Evolutionary conservation across 2,888 invertebrate species (phyloP).

Genomic region (Philhelius pedissequus): DNA sequence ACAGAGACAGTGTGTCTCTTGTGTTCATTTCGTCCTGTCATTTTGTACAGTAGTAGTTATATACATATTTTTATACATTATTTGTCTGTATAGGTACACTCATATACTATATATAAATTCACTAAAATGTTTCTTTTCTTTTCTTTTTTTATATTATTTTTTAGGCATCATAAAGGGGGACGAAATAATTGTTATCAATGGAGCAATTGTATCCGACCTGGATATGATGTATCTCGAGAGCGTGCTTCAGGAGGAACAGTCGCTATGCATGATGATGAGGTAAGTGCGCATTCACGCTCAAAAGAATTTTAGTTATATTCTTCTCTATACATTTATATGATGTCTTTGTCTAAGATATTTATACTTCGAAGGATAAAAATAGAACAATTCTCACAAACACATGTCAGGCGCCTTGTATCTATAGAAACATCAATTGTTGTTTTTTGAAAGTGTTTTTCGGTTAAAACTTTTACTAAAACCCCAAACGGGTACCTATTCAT

Average conservation of each 20-base stretch:
- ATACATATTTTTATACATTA: too few relatives aligned
- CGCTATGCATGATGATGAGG: constrained; percentile 98
- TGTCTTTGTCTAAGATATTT: constrained; percentile 41
- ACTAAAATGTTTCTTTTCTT: constrained; percentile 45
- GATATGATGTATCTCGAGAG: constrained; percentile 99
- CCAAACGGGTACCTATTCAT: too few relatives aligned
- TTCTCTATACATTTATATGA: constrained; percentile 4
- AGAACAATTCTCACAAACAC: constrained; percentile 10
- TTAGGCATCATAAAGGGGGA: constrained; percentile 97
- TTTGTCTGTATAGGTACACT: too few relatives aligned
- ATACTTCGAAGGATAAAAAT: constrained; percentile 46
- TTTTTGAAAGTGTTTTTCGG: constrained; percentile 32
- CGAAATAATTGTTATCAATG: constrained; percentile 99
- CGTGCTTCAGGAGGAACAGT: constrained; percentile 95
- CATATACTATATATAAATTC: not conserved
- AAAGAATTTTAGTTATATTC: constrained; percentile 57
- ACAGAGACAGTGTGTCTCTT: constrained; percentile 1
- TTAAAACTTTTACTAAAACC: not conserved
- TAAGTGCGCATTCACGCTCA: constrained; percentile 74
- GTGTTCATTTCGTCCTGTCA: constrained; percentile 30
- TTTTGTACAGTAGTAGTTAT: not conserved
- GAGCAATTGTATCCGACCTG: constrained; percentile 97
- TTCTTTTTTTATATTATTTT: constrained; percentile 16
- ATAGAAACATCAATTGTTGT: constrained; percentile 1
- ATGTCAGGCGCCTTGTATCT: not conserved